Evolutionary conservation across 2,888 invertebrate genomes (phyloP).

Genomic region (Neoitamus cyanurus): DNA sequence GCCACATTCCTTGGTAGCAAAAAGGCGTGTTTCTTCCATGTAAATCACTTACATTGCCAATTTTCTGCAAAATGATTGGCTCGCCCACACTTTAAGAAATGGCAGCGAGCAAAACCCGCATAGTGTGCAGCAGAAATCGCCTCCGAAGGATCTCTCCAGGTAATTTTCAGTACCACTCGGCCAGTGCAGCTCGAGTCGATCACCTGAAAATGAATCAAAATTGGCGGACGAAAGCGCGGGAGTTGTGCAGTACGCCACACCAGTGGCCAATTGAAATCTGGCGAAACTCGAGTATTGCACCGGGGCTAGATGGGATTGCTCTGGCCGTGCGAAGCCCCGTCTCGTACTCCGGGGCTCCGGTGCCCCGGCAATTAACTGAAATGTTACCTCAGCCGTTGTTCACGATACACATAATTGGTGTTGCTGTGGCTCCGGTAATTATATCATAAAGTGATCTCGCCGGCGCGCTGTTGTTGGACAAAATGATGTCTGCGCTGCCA

Average conservation of each 20-base stretch:
- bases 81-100: constrained; percentile 41
- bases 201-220: constrained; percentile 37
- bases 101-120: not conserved
- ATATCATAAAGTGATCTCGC: constrained; percentile 44
- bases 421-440: constrained; percentile 41
- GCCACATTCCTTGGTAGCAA: constrained; percentile 13
- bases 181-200: not conserved
- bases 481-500: constrained; percentile 45
- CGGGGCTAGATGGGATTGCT: constrained; percentile 37
- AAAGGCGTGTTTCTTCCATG: constrained; percentile 43
- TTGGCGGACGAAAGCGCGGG: constrained; percentile 40
- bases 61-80: constrained; percentile 47
- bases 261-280: constrained; percentile 45
- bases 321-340: not conserved
- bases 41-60: constrained; percentile 42
- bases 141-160: constrained; percentile 24
- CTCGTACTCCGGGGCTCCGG: not conserved
- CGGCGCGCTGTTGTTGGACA: constrained; percentile 29
- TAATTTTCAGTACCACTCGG: not conserved
- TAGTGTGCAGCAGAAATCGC: not conserved
- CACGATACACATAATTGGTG: constrained; percentile 46
- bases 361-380: constrained; percentile 37
- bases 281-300: constrained; percentile 14
- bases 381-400: constrained; percentile 46
- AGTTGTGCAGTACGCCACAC: not conserved